Conservation (phyloP, 2,888 invertebrate species). For the Agrenia bidenticulata region DNA sequence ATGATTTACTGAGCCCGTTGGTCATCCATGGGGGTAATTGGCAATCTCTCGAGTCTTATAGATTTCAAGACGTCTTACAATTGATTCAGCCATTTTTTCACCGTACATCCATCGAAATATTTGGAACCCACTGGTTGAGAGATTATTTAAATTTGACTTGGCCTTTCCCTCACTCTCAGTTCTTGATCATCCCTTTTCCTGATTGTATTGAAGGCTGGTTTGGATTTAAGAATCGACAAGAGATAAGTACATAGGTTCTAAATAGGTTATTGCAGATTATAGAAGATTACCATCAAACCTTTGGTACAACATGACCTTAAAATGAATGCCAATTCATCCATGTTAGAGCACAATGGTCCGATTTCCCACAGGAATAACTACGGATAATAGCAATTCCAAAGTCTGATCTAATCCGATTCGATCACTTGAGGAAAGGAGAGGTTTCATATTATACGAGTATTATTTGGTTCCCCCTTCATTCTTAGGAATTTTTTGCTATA, state of each 20-base stretch:
- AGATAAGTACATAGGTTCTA: too few species aligned
- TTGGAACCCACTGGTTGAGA: too few species aligned
- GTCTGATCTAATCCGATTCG: constrained; percentile 21
- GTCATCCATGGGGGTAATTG: constrained; percentile 4
- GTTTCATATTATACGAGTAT: neutral
- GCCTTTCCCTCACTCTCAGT: too few species aligned
- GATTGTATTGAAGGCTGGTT: too few species aligned
- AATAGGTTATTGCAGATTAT: neutral
- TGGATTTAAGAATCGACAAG: too few species aligned
- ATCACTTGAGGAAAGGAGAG: constrained; percentile 3
- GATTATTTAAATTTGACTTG: too few species aligned
- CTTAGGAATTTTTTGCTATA: neutral
- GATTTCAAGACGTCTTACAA: too few species aligned
- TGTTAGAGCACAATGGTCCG: constrained; percentile 11
- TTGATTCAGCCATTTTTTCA: too few species aligned
- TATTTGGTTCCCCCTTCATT: neutral
- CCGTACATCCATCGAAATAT: too few species aligned
- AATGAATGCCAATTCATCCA: constrained; percentile 9
- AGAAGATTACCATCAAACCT: neutral
- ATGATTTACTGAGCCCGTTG: neutral
- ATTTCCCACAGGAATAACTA: constrained; percentile 19
- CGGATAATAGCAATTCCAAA: constrained; percentile 8
- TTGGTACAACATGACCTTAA: constrained; percentile 3
- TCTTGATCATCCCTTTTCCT: too few species aligned
- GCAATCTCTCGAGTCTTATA: neutral